A percentile compares a stretch with the other conserved stretches of the same genome.
Evolutionary conservation across 2,888 invertebrate species (phyloP).

Genomic region (Prosopocoilus inquinatus): DNA sequence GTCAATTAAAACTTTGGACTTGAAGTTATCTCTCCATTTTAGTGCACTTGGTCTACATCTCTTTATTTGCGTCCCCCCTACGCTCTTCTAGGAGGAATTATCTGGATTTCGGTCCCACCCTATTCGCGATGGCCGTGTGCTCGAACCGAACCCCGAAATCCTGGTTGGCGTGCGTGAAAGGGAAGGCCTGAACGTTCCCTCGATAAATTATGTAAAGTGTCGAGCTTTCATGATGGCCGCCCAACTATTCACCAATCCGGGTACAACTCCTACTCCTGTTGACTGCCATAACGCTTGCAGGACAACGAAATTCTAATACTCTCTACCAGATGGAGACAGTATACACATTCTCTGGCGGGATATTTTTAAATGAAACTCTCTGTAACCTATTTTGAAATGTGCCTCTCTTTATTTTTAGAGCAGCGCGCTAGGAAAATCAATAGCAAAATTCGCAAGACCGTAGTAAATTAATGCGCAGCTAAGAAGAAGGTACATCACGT

Average conservation of each 20-base stretch:
- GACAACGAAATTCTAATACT: conserved; percentile 26
- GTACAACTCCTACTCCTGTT: conserved; percentile 1
- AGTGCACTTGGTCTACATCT: conserved; percentile 28
- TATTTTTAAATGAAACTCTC: not conserved
- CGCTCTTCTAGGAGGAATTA: not conserved
- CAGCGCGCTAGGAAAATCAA: no score
- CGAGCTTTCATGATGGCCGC: conserved; percentile 56
- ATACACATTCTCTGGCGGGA: conserved; percentile 1
- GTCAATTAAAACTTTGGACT: conserved; percentile 35
- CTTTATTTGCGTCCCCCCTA: conserved; percentile 27
- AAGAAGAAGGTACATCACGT: no score
- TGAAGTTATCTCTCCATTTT: conserved; percentile 29
- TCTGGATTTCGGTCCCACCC: conserved; percentile 38
- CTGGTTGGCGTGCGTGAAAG: conserved; percentile 40
- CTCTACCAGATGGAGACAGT: conserved; percentile 37
- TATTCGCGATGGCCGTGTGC: conserved; percentile 45
- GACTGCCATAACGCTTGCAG: conserved; percentile 22
- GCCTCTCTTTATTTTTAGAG: no score
- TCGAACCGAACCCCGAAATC: conserved; percentile 23
- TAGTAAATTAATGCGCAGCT: no score
- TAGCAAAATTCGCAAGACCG: no score
- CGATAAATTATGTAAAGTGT: conserved; percentile 44
- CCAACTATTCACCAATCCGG: conserved; percentile 49
- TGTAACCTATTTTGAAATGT: no score
- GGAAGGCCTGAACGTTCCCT: conserved; percentile 39